These are phyloP conservation scores for Papilio protenor DNA, from an alignment of 2,888 invertebrate genomes.

Conservation along the genomic window DNA sequence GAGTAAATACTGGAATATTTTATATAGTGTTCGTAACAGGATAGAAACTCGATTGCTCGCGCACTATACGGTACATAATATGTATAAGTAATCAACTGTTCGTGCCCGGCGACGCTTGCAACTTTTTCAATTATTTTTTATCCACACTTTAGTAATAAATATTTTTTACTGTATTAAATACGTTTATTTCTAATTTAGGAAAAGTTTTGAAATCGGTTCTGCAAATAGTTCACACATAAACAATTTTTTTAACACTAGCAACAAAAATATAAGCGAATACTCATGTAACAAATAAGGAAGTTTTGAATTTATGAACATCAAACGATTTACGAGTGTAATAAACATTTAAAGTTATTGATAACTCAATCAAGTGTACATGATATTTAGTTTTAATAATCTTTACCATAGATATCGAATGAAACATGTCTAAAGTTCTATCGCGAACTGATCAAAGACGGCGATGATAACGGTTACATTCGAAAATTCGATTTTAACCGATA, in stretches of 20 bases:
- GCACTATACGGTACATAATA: background rate
- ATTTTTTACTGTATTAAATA: background rate
- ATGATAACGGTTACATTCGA: conserved; percentile 19
- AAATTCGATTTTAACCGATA: conserved; percentile 34
- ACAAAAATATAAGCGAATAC: background rate
- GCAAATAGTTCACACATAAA: background rate
- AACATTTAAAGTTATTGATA: conserved; percentile 15
- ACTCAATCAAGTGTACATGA: conserved; percentile 26
- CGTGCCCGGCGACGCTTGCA: background rate
- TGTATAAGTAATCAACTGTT: conserved; percentile 11
- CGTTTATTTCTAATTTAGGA: too few relatives aligned
- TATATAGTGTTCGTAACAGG: conserved; percentile 7
- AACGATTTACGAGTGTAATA: background rate
- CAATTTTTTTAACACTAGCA: background rate
- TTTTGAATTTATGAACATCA: conserved; percentile 6
- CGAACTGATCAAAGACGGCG: conserved; percentile 30
- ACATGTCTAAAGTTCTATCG: conserved; percentile 18
- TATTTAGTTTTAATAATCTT: conserved; percentile 19
- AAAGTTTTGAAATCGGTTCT: background rate
- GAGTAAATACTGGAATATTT: conserved; percentile 21
- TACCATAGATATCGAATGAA: conserved; percentile 33
- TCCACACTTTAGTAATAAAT: background rate
- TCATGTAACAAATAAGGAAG: background rate
- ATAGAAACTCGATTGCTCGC: conserved; percentile 21
- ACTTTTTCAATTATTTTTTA: background rate